Evolutionary conservation across 2,888 invertebrate species (phyloP).

Genomic region (Drosophila setosimentum): DNA sequence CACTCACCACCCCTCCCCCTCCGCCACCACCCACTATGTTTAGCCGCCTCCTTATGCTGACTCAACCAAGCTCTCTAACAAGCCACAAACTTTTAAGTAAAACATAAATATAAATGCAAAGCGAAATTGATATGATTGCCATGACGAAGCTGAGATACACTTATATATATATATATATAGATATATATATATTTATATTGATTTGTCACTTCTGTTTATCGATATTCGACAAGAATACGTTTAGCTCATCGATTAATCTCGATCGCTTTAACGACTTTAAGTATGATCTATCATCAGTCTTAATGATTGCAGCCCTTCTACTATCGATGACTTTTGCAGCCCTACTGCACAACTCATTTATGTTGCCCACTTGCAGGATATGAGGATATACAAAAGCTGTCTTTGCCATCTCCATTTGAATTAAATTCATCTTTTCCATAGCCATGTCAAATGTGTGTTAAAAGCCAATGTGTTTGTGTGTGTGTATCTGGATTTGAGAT

Average conservation of each 20-base stretch:
- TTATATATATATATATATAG: no score
- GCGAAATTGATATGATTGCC: background rate
- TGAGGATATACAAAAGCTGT: constrained; percentile 5
- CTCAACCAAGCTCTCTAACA: constrained; percentile 24
- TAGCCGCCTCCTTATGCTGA: background rate
- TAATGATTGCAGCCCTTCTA: background rate
- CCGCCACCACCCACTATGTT: background rate
- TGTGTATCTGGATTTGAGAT: constrained; percentile 47
- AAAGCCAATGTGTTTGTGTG: background rate
- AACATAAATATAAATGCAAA: constrained; percentile 40
- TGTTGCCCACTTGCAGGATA: background rate
- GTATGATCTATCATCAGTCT: background rate
- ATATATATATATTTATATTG: no score
- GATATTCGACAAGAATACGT: background rate
- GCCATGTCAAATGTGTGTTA: constrained; percentile 31
- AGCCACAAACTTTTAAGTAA: constrained; percentile 51
- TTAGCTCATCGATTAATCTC: background rate
- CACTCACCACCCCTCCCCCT: background rate
- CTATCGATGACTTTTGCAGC: background rate
- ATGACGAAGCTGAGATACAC: constrained; percentile 36
- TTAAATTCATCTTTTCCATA: constrained; percentile 74
- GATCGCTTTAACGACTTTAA: background rate
- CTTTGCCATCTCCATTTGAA: constrained; percentile 60
- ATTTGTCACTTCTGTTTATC: background rate
- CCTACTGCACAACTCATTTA: background rate